Conservation (phyloP, 2,888 invertebrate genomes). For the Metacarcinus magister region DNA sequence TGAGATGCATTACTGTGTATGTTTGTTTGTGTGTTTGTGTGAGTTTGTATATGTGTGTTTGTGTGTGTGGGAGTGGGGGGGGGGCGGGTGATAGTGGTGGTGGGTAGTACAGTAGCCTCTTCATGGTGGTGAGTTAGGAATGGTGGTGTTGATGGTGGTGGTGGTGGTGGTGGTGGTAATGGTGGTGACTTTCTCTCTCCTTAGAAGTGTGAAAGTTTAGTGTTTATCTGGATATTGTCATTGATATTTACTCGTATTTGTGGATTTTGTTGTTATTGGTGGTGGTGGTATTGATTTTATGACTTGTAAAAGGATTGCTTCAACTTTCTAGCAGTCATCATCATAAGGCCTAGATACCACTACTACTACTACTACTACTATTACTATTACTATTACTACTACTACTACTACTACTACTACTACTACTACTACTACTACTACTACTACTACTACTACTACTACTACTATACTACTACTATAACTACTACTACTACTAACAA, state of each 20-base stretch:
- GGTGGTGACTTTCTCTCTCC: neutral
- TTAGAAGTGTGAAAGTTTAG: neutral
- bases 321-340: neutral
- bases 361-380: conserved; percentile 34
- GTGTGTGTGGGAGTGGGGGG: neutral
- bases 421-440: conserved; percentile 34
- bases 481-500: too few species aligned
- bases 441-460: neutral
- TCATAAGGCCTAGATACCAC: neutral
- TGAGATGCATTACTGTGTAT: neutral
- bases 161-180: neutral
- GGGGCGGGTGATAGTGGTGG: neutral
- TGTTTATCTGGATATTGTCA: neutral
- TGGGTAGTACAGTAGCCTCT: neutral
- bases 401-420: conserved; percentile 32
- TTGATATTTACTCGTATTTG: neutral
- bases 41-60: neutral
- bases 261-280: neutral
- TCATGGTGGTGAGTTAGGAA: neutral
- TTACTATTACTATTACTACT: conserved; percentile 39
- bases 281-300: neutral
- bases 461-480: neutral
- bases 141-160: neutral
- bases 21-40: neutral
- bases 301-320: too few species aligned